Evolutionary conservation across 2,888 invertebrate genomes (phyloP), one percentile per base, ranked within the genome.

Genomic region (Onthophagus sagittarius): DNA sequence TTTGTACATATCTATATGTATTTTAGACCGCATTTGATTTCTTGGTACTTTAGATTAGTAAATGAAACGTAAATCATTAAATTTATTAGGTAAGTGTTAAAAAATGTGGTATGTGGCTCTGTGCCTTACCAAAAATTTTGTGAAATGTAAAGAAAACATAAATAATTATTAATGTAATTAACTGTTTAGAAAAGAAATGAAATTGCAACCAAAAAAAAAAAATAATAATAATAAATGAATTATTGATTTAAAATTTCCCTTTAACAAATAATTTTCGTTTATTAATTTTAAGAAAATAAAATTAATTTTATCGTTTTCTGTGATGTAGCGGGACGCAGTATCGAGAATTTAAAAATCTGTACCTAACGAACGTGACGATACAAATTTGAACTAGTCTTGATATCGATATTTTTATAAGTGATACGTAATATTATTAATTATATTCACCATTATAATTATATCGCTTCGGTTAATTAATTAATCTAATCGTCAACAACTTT

Each of bases 351-450:
- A 23, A 67, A n/a, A 67, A 31, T 23, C 31, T 23, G 67, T 67
- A 67, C 67, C 67, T 67, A 67, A 67, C 31, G 32, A 23, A 67
- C 67, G 32, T 15, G 64, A 64, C 64, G 64, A 15, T 64, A 67
- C 67, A 31, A 67, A 67, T 67, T 23, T 67, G 67, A 67, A 67
- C 67, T 67, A 67, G 67, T 67, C 67, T 67, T 67, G 67, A 67
- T 67, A 67, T 53, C 9, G 6, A 53, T 67, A 67, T 67, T 67
- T 67, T 67, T 67, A 23, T 67, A 67, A 67, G 67, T 67, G 31
- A 67, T 32, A 23, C 23, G 67, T 67, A 31, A 31, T n/a, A 23
- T 31, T 67, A 67, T 31, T 23, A 23, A 32, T 67, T 67, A 67
- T 32, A 23, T 67, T 67, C 15, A 67, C 31, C 31, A 67, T 67